phyloP scores from a whole-genome alignment of 2,797 vertebrate species.

The Acanthurus tractus region DNA sequence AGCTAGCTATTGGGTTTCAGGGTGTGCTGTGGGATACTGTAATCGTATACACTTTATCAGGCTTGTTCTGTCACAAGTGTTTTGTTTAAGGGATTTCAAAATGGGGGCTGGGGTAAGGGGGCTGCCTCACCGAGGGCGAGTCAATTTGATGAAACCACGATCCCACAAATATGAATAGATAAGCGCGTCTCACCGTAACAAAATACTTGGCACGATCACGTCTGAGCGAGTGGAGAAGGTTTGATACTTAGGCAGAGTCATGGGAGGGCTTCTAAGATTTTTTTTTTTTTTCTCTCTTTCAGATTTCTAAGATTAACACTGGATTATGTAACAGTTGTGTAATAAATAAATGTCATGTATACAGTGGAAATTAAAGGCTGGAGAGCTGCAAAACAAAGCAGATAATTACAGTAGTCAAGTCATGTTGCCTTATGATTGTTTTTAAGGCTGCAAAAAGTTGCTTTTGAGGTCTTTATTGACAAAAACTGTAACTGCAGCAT shows the following conservation, averaged over 20 bases:
- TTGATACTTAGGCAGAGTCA: constrained; percentile 42
- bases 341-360: constrained; percentile 16
- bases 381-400: constrained; percentile 9
- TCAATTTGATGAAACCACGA: constrained; percentile 74
- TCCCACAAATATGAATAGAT: constrained; percentile 67
- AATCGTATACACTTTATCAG: constrained; percentile 81
- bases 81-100: constrained; percentile 80
- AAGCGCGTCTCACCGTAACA: constrained; percentile 49
- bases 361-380: constrained; percentile 1
- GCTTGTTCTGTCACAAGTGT: constrained; percentile 77
- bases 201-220: constrained; percentile 46
- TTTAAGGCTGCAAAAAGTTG: neutral
- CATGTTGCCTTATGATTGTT: constrained; percentile 17
- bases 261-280: constrained; percentile 37
- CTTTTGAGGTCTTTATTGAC: neutral
- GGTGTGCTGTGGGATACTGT: constrained; percentile 72
- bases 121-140: constrained; percentile 64
- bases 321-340: constrained; percentile 40
- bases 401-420: constrained; percentile 3
- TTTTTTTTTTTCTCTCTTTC: constrained; percentile 13
- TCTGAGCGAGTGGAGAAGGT: constrained; percentile 55
- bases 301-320: constrained; percentile 43
- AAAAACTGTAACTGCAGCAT: neutral
- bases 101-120: constrained; percentile 28
- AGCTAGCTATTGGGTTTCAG: constrained; percentile 74